Percentiles rank a stretch among this genome's conserved stretches.
Conservation (phyloP, 2,113 vertebrate species). For the Erinaceus europaeus region DNA sequence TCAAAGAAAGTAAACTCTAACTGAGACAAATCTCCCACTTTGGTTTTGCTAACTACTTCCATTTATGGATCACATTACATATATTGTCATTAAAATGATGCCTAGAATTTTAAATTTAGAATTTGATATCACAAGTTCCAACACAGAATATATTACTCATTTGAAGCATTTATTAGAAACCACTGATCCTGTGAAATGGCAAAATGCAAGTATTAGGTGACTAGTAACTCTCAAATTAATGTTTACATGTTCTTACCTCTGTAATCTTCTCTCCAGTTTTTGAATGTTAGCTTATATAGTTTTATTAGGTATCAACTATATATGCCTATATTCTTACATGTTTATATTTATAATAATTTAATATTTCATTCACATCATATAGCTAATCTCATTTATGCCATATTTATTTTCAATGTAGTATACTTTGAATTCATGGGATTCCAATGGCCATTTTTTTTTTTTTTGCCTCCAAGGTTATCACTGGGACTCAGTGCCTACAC, state of each 20-base stretch:
- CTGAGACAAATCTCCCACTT: not conserved
- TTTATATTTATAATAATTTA: not conserved
- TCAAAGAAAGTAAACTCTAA: slow-evolving; percentile 24
- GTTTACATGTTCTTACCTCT: not conserved
- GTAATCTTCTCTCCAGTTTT: not conserved
- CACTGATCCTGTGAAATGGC: slow-evolving; percentile 2
- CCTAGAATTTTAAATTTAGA: not conserved
- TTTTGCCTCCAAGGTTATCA: too few species aligned
- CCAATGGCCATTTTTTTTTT: not conserved
- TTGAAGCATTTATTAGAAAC: not conserved
- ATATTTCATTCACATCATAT: not conserved
- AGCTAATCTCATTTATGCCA: not conserved
- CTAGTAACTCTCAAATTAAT: not conserved
- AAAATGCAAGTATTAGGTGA: not conserved
- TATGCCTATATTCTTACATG: too few species aligned
- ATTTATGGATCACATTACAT: not conserved
- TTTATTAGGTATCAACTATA: not conserved
- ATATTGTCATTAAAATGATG: not conserved
- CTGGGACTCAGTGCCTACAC: too few species aligned
- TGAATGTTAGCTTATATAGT: not conserved
- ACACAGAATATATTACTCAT: not conserved
- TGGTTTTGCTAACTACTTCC: not conserved
- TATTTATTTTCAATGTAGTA: too few species aligned
- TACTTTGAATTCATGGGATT: not conserved
- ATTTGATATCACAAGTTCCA: not conserved